Evolutionary conservation across 2,888 invertebrate species (phyloP).

Genomic region (Lutraria lutraria): DNA sequence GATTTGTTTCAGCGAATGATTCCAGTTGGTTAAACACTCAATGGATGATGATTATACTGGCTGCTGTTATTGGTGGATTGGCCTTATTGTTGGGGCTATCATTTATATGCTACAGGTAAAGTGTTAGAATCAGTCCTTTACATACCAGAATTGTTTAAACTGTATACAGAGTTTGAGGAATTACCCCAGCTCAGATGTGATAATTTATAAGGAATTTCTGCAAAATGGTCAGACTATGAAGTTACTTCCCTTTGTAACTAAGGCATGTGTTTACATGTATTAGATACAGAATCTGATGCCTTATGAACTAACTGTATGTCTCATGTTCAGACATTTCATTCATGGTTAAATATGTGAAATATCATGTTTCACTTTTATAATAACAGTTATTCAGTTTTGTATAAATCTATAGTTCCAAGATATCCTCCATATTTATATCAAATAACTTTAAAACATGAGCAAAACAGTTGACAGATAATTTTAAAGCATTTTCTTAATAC

Average conservation of each 20-base stretch:
- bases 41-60: slow-evolving; percentile 86
- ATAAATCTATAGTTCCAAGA: too few relatives aligned
- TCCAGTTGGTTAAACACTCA: slow-evolving; percentile 86
- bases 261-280: too few relatives aligned
- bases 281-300: too few relatives aligned
- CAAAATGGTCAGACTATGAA: not conserved
- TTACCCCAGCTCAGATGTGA: not conserved
- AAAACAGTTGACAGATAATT: too few relatives aligned
- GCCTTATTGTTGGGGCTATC: slow-evolving; percentile 86
- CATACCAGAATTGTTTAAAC: too few relatives aligned
- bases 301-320: not conserved
- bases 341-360: too few relatives aligned
- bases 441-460: too few relatives aligned
- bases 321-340: not conserved
- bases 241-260: not conserved
- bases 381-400: too few relatives aligned
- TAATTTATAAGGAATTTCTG: not conserved
- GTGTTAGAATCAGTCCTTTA: not conserved
- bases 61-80: slow-evolving; percentile 86
- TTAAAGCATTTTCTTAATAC: too few relatives aligned
- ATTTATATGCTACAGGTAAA: slow-evolving; percentile 87
- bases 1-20: slow-evolving; percentile 63
- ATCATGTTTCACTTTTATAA: too few relatives aligned
- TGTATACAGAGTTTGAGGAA: not conserved
- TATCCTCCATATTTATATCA: too few relatives aligned